Evolutionary conservation across 2,797 vertebrate species (phyloP).

Genomic region (Anguilla pacifica): DNA sequence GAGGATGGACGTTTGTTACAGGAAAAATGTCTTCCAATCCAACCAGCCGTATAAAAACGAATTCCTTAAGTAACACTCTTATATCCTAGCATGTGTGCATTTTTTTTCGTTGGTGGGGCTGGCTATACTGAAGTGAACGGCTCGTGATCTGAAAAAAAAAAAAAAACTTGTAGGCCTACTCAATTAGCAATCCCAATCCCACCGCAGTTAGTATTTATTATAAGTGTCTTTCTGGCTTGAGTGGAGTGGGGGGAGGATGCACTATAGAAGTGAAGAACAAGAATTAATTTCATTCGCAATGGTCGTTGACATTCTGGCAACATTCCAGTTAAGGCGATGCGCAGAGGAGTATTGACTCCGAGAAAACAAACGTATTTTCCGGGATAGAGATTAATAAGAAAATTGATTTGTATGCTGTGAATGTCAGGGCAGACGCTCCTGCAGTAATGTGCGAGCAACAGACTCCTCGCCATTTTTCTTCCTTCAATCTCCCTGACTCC

Average conservation of each 20-base stretch:
- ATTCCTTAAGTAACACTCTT: not conserved
- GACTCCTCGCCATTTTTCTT: constrained; percentile 42
- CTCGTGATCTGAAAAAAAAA: not conserved
- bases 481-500: constrained; percentile 43
- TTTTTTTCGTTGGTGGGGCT: not conserved
- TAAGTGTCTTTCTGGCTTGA: not conserved
- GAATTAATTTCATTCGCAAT: constrained; percentile 22
- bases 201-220: not conserved
- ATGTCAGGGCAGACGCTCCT: constrained; percentile 30
- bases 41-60: not conserved
- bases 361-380: constrained; percentile 36
- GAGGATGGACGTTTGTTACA: not conserved
- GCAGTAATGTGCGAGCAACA: constrained; percentile 31
- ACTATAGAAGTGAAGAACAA: constrained; percentile 26
- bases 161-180: not conserved
- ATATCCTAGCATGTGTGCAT: not conserved
- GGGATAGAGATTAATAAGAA: constrained; percentile 19
- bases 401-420: constrained; percentile 43
- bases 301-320: constrained; percentile 25
- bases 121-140: not conserved
- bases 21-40: not conserved
- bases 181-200: not conserved
- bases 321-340: constrained; percentile 21
- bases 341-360: constrained; percentile 22
- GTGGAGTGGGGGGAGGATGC: not conserved